These are phyloP conservation scores for Poecile montanus DNA, from an alignment of 2,797 vertebrate genomes.

Conservation along the genomic window DNA sequence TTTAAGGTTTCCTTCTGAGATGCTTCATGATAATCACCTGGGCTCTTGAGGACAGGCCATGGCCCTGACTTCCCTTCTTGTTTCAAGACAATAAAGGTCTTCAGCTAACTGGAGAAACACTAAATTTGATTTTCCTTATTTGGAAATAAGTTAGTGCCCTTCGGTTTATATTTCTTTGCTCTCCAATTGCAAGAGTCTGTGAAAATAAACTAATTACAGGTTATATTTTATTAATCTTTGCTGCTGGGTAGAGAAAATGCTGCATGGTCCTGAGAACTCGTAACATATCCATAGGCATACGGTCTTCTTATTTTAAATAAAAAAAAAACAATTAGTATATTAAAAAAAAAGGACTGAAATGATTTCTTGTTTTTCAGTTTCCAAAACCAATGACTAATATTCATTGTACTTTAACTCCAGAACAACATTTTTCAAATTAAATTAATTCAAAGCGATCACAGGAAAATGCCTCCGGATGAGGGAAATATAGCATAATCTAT, in stretches of 20 bases:
- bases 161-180: neutral
- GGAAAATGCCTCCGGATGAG: constrained; percentile 23
- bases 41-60: neutral
- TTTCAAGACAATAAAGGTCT: neutral
- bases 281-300: accelerated
- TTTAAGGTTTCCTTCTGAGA: neutral
- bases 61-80: neutral
- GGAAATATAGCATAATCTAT: neutral
- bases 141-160: neutral
- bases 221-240: neutral
- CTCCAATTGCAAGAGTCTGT: neutral
- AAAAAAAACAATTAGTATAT: constrained; percentile 20
- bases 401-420: neutral
- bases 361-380: constrained; percentile 4
- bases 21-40: neutral
- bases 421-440: constrained; percentile 29
- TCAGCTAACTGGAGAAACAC: neutral
- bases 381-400: neutral
- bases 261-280: neutral
- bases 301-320: constrained; percentile 28
- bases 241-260: neutral
- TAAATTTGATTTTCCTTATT: neutral
- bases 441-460: constrained; percentile 21
- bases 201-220: neutral
- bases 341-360: neutral